These are phyloP conservation scores for Metacarcinus magister DNA, from an alignment of 2,888 invertebrate species.

Conservation along the genomic window DNA sequence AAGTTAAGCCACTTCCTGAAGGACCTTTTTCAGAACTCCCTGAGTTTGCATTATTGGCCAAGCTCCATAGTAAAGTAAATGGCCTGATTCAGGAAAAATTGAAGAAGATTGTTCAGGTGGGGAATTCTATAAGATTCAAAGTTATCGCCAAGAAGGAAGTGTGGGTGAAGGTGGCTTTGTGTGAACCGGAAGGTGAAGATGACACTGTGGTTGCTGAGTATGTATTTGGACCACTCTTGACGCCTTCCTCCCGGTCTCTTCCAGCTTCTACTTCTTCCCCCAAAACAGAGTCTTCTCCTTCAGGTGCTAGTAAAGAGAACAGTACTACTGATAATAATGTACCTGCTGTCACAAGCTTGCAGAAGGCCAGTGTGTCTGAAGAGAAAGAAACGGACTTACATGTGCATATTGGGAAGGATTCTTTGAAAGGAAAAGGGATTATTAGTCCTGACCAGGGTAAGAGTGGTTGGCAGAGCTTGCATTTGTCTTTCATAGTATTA, in stretches of 20 bases:
- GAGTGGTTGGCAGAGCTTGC: background rate
- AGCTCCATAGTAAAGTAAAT: constrained; percentile 17
- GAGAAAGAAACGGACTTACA: background rate
- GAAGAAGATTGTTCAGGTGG: background rate
- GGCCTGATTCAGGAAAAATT: constrained; percentile 42
- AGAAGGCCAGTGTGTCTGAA: background rate
- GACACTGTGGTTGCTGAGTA: constrained; percentile 3
- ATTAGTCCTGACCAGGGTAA: background rate
- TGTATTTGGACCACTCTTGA: constrained; percentile 52
- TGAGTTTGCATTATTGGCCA: constrained; percentile 57
- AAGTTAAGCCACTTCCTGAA: constrained; percentile 70
- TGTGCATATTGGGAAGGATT: background rate
- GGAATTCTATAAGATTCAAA: constrained; percentile 29
- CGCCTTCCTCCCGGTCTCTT: background rate
- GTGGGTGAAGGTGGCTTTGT: constrained; percentile 50
- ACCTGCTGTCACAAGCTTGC: too few species aligned
- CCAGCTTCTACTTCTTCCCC: background rate
- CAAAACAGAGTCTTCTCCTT: background rate
- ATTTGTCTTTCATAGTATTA: background rate
- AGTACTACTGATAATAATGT: background rate
- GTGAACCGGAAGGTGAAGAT: background rate
- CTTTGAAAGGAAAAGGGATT: background rate
- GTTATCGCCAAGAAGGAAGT: constrained; percentile 68
- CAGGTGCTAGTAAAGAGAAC: background rate
- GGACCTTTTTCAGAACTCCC: constrained; percentile 67